Conservation (phyloP, 1,140 invertebrate genomes). For the Hestina assimilis region DNA sequence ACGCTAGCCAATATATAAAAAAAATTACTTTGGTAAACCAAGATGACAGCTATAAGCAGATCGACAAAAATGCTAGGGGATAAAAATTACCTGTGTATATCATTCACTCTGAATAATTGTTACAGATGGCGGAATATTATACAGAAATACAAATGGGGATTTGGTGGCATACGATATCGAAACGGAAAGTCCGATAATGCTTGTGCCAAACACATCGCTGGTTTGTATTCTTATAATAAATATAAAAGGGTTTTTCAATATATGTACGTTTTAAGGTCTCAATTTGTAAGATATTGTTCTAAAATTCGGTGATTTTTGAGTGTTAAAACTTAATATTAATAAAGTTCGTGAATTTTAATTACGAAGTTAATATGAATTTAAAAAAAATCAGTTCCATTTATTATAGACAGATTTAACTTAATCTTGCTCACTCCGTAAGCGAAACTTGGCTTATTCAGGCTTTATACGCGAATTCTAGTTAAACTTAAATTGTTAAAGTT, state of each 20-base stretch:
- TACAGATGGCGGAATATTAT: conserved; percentile 52
- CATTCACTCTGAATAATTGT: background rate
- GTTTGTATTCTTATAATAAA: conserved; percentile 22
- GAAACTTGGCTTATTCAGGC: conserved; percentile 10
- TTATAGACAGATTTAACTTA: conserved; percentile 18
- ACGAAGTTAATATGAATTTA: no score
- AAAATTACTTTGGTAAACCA: no score
- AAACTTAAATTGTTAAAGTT: conserved; percentile 23
- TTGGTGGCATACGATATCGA: conserved; percentile 51
- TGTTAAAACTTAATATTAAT: no score
- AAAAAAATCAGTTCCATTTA: no score
- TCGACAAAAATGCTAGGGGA: no score
- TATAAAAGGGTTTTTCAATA: background rate
- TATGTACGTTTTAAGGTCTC: no score
- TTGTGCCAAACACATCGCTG: conserved; percentile 54
- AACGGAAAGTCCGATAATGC: conserved; percentile 28
- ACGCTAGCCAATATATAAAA: no score
- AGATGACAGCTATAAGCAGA: no score
- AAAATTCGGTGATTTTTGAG: no score
- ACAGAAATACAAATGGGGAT: conserved; percentile 46
- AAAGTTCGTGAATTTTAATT: no score
- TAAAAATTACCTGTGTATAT: background rate
- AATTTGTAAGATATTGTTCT: no score
- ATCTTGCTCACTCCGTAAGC: conserved; percentile 7
- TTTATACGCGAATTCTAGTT: conserved; percentile 21